Evolutionary conservation across 2,888 invertebrate genomes (phyloP).

Genomic region (Eucera pruinosa): DNA sequence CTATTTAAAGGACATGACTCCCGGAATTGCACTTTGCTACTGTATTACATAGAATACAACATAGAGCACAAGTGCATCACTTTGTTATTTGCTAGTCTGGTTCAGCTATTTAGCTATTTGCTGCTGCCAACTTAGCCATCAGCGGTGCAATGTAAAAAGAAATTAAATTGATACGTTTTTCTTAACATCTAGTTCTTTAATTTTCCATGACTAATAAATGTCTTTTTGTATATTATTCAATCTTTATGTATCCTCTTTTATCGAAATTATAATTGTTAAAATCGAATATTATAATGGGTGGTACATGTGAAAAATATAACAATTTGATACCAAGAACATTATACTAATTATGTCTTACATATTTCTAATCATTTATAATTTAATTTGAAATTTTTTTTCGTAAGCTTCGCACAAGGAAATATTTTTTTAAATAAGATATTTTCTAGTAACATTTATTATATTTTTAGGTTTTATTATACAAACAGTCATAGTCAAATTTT

Average conservation of each 20-base stretch:
- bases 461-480: not conserved
- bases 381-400: not conserved
- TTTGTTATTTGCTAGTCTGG: slow-evolving; percentile 47
- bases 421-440: no score
- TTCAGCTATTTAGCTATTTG: slow-evolving; percentile 25
- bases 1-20: slow-evolving; percentile 31
- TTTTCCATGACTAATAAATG: slow-evolving; percentile 37
- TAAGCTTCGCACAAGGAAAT: not conserved
- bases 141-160: slow-evolving; percentile 55
- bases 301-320: slow-evolving; percentile 10
- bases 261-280: slow-evolving; percentile 10
- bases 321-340: slow-evolving; percentile 8
- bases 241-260: slow-evolving; percentile 1
- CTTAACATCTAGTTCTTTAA: slow-evolving; percentile 35
- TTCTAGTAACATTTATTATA: slow-evolving; percentile 1
- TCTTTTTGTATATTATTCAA: slow-evolving; percentile 34
- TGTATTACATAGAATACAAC: slow-evolving; percentile 24
- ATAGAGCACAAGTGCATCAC: slow-evolving; percentile 33
- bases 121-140: slow-evolving; percentile 34
- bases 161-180: slow-evolving; percentile 58
- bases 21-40: slow-evolving; percentile 21
- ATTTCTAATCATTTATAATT: not conserved
- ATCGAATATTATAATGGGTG: slow-evolving; percentile 11
- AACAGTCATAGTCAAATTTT: not conserved
- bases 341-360: slow-evolving; percentile 3